A percentile compares a stretch with the other conserved stretches of the same genome.
Conservation (phyloP, 2,888 invertebrate genomes). For the Plagodis pulveraria region DNA sequence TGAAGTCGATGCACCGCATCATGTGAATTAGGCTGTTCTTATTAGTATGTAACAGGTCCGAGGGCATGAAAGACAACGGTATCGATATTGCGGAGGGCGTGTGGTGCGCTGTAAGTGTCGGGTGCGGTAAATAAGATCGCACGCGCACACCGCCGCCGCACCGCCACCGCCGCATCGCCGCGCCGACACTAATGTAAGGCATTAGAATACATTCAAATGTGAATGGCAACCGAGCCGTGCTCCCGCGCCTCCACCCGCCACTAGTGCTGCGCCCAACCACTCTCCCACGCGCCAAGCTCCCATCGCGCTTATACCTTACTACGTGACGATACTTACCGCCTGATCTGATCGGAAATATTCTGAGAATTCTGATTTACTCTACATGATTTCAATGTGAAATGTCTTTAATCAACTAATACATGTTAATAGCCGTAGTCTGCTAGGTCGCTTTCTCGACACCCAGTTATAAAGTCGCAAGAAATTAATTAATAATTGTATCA, state of each 20-base stretch:
- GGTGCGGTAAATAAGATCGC: slow-evolving; percentile 37
- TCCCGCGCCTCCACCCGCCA: slow-evolving; percentile 3
- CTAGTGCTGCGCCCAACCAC: slow-evolving; percentile 11
- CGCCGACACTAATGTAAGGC: slow-evolving; percentile 18
- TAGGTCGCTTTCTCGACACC: too few relatives aligned
- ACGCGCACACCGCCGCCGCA: slow-evolving; percentile 13
- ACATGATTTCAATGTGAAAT: too few relatives aligned
- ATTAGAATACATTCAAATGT: slow-evolving; percentile 42
- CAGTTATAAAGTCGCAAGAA: too few relatives aligned
- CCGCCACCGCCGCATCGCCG: background rate
- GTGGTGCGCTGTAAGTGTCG: slow-evolving; percentile 31
- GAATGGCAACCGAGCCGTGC: slow-evolving; percentile 8
- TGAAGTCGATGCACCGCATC: too few relatives aligned
- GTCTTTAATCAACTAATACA: too few relatives aligned
- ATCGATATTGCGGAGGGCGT: slow-evolving; percentile 33
- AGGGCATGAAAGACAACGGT: slow-evolving; percentile 27
- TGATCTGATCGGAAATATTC: slow-evolving; percentile 10
- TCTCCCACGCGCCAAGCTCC: slow-evolving; percentile 22
- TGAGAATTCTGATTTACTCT: background rate
- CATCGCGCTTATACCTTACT: slow-evolving; percentile 13
- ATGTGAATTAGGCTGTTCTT: too few relatives aligned
- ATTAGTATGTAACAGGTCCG: too few relatives aligned
- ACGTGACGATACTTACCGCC: slow-evolving; percentile 23
- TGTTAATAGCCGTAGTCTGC: too few relatives aligned
- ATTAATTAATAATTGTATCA: too few relatives aligned